phyloP scores from a whole-genome alignment of 2,888 invertebrate genomes.

The Mesorhabditis belari region DNA sequence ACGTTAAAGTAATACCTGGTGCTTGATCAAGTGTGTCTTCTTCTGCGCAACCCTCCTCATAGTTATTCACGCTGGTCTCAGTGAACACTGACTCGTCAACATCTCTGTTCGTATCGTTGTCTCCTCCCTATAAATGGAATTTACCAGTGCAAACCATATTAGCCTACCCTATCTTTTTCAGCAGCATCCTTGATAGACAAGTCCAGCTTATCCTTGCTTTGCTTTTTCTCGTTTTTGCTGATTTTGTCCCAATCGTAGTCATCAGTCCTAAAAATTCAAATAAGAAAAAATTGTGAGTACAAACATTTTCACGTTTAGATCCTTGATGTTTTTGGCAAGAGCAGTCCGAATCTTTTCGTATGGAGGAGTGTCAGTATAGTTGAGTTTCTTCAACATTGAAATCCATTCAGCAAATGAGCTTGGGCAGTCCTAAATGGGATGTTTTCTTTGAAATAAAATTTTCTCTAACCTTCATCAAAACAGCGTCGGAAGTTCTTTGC shows the following conservation, averaged over 20 bases:
- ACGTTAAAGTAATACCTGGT: too few relatives aligned
- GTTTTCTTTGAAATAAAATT: not conserved
- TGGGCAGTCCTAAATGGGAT: slow-evolving; percentile 21
- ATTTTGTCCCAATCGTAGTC: not conserved
- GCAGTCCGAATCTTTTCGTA: slow-evolving; percentile 17
- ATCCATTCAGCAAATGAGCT: slow-evolving; percentile 29
- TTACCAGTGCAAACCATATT: not conserved
- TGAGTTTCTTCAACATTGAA: slow-evolving; percentile 22
- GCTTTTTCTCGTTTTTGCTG: not conserved
- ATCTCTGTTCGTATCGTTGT: not conserved
- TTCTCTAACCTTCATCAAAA: slow-evolving; percentile 20
- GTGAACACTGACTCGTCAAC: not conserved
- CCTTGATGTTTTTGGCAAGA: slow-evolving; percentile 11
- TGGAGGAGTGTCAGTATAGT: slow-evolving; percentile 30
- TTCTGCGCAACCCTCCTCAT: not conserved
- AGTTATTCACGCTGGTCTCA: not conserved
- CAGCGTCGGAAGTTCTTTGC: slow-evolving; percentile 23
- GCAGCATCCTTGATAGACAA: not conserved
- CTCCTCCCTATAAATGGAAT: not conserved
- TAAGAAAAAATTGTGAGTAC: not conserved
- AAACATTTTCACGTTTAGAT: slow-evolving; percentile 5
- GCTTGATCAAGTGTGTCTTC: not conserved
- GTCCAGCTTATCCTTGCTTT: not conserved
- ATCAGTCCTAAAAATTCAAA: not conserved
- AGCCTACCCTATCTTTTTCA: not conserved